Evolutionary conservation across 2,888 invertebrate species (phyloP), one percentile per base, ranked within the genome.

Genomic region (Rosalia funebris): DNA sequence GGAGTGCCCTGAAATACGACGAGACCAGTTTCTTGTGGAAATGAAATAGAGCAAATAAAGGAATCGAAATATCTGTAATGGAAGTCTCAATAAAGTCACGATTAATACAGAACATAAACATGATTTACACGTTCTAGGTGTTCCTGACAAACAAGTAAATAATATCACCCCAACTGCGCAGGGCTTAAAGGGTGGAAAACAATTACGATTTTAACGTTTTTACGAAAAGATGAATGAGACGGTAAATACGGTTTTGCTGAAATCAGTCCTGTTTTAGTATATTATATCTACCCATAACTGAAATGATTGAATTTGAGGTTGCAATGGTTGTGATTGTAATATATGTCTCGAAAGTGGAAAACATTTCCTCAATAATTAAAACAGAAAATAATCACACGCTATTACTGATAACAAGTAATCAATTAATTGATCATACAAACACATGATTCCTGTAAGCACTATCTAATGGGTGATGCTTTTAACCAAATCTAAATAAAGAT

Each of bases 51-150:
- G 31, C 25, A 16, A 48, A 25, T 42, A 53, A 53, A 19, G 25
- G 14, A 14, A 14, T 50, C 20, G 4, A 39, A 20, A 39, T 19
- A 20, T 37, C 12, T 25, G 17, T 44, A 46, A 16, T 11, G 10
- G 39, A 10, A 10, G 39, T 39, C 19, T 15, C 36, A 10, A 37
- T 50, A 50, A 37, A 41, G 32, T 15, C 17, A n/a, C 15, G 15
- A 42, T 50, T 50, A 37, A 20, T 50, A 37, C n/a, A 1, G 37
- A 25, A 37, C 25, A 44, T 44, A 25, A 44, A 44, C 25, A 25
- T 44, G 25, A 1, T 44, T 7, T n/a, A 42, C 42, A 19, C 2
- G 19, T 9, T 34, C 1, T 11, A 19, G 12, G 7, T 44, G 16
- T 1, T 12, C 14, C 12, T 19, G 20, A 44, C 20, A 44, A 25